A percentile compares a stretch with the other conserved stretches of the same genome.
Evolutionary conservation across 2,888 invertebrate genomes (phyloP).

Genomic region (Drosophila flavopinicola): DNA sequence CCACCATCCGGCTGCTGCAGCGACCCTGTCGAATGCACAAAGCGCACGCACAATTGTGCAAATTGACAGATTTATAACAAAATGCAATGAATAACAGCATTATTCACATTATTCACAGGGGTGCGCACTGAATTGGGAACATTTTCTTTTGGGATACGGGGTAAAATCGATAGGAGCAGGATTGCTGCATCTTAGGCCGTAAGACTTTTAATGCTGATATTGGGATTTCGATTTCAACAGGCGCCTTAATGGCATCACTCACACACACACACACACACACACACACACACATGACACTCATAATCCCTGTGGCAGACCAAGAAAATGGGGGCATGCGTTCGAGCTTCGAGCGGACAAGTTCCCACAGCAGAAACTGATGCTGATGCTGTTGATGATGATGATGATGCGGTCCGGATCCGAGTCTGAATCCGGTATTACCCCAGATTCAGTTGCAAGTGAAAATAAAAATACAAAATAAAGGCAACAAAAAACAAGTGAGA

Average conservation of each 20-base stretch:
- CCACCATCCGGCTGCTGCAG: slow-evolving; percentile 12
- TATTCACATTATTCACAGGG: slow-evolving; percentile 51
- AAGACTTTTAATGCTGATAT: slow-evolving; percentile 48
- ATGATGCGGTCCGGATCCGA: slow-evolving; percentile 48
- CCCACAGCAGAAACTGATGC: slow-evolving; percentile 36
- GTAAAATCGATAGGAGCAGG: slow-evolving; percentile 37
- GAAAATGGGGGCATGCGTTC: slow-evolving; percentile 58
- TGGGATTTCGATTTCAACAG: slow-evolving; percentile 68
- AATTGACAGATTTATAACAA: slow-evolving; percentile 81
- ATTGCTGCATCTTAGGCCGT: slow-evolving; percentile 56
- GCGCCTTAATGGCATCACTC: slow-evolving; percentile 61
- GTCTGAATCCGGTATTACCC: slow-evolving; percentile 61
- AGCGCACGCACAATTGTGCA: slow-evolving; percentile 73
- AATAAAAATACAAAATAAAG: slow-evolving; percentile 9
- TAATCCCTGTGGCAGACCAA: slow-evolving; percentile 53
- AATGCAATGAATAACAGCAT: slow-evolving; percentile 73
- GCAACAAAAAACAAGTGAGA: no score
- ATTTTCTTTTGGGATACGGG: slow-evolving; percentile 2
- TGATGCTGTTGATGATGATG: slow-evolving; percentile 12
- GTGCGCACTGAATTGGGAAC: slow-evolving; percentile 17
- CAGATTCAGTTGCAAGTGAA: slow-evolving; percentile 50
- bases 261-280: slow-evolving; percentile 15
- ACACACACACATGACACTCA: slow-evolving; percentile 14
- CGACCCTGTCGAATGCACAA: slow-evolving; percentile 53
- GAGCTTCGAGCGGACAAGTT: slow-evolving; percentile 39